Conservation (phyloP, 2,113 vertebrate genomes). For the Pelvicachromis taeniatus region DNA sequence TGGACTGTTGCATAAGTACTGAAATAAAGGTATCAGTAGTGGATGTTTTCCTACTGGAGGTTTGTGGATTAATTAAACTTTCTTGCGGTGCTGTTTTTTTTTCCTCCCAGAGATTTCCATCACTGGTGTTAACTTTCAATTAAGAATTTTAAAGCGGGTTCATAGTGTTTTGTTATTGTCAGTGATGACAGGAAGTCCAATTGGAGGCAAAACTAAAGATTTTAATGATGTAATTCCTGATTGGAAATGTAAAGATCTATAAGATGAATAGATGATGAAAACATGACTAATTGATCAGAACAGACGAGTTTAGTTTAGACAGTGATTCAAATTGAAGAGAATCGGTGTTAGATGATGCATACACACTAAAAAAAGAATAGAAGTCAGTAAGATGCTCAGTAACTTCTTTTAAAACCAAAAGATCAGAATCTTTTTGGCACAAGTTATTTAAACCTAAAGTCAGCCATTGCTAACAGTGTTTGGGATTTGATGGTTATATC, state of each 20-base stretch:
- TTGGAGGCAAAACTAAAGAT: background rate
- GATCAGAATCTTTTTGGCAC: too few relatives aligned
- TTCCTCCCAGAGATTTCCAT: background rate
- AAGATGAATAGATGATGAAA: background rate
- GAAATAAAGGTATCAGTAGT: constrained; percentile 27
- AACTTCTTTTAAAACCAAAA: too few relatives aligned
- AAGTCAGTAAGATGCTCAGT: too few relatives aligned
- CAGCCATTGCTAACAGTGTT: background rate
- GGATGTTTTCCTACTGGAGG: background rate
- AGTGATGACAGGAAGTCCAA: background rate
- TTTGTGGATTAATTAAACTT: constrained; percentile 2
- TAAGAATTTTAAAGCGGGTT: background rate
- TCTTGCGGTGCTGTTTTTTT: background rate
- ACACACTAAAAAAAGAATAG: background rate
- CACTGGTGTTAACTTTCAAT: background rate
- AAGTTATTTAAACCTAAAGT: background rate
- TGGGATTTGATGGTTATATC: background rate
- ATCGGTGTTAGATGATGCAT: background rate
- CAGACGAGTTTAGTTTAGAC: background rate
- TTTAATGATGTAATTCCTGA: background rate
- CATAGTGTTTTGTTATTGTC: background rate
- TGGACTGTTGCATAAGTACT: background rate
- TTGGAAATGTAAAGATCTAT: fast-evolving
- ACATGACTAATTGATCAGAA: background rate
- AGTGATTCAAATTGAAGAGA: too few relatives aligned